Conservation (phyloP, 2,888 invertebrate species). For the Osmoderma eremita region DNA sequence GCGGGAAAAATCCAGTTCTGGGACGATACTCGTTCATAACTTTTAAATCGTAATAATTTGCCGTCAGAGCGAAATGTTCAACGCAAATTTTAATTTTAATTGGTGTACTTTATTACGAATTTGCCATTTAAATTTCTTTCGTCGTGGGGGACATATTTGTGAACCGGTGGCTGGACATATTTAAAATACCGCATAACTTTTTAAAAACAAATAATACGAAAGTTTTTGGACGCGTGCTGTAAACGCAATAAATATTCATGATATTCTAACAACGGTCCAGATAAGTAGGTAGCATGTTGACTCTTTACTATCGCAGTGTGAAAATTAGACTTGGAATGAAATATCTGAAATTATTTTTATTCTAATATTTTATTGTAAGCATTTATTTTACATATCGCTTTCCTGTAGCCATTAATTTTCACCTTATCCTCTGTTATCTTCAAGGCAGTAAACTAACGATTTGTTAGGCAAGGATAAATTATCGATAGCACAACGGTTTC, state of each 20-base stretch:
- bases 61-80: not conserved
- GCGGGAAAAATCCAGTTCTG: not conserved
- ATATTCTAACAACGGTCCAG: slow-evolving; percentile 47
- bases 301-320: not conserved
- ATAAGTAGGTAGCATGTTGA: slow-evolving; percentile 38
- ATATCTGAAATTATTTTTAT: not conserved
- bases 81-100: slow-evolving; percentile 22
- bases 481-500: slow-evolving; percentile 1
- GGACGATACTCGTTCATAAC: not conserved
- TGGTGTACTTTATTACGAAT: slow-evolving; percentile 17
- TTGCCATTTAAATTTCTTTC: slow-evolving; percentile 12
- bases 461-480: slow-evolving; percentile 2
- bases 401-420: not conserved
- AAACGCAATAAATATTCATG: slow-evolving; percentile 55
- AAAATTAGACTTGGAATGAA: not conserved
- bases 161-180: not conserved
- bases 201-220: slow-evolving; percentile 56
- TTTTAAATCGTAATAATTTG: slow-evolving; percentile 10
- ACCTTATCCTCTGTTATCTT: not conserved
- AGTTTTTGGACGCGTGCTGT: slow-evolving; percentile 56
- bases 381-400: not conserved
- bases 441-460: not conserved
- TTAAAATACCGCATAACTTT: slow-evolving; percentile 51
- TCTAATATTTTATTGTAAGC: not conserved
- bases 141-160: slow-evolving; percentile 7